Evolutionary conservation across 2,797 vertebrate genomes (phyloP).

Genomic region (Pipistrellus kuhlii): DNA sequence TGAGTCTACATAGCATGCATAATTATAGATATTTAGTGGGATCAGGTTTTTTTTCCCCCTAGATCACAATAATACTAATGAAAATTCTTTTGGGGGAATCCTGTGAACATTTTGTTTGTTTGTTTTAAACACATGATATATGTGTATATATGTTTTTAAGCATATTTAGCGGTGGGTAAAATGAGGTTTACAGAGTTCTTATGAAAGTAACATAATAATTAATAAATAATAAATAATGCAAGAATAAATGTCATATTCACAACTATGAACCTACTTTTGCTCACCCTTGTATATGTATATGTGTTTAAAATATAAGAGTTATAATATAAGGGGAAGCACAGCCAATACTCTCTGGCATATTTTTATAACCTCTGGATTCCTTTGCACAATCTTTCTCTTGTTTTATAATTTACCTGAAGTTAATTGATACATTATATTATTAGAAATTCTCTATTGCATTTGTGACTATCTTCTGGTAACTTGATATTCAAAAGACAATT

Average conservation of each 20-base stretch:
- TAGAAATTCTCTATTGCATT: not conserved
- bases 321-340: constrained; percentile 38
- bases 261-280: not conserved
- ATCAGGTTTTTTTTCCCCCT: not conserved
- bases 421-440: not conserved
- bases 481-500: constrained; percentile 28
- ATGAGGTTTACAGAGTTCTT: not conserved
- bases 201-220: not conserved
- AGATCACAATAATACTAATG: not conserved
- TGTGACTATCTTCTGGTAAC: not conserved
- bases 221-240: not conserved
- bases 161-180: not conserved
- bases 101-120: not conserved
- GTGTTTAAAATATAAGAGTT: not conserved
- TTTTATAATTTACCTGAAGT: constrained; percentile 44
- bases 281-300: not conserved
- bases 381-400: constrained; percentile 12
- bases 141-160: not conserved
- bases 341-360: constrained; percentile 49
- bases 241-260: not conserved
- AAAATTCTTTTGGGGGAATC: not conserved
- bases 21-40: constrained; percentile 37
- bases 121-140: constrained; percentile 48
- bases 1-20: not conserved
- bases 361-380: constrained; percentile 58